Conservation (phyloP, 2,113 vertebrate genomes). For the Apteryx mantelli region DNA sequence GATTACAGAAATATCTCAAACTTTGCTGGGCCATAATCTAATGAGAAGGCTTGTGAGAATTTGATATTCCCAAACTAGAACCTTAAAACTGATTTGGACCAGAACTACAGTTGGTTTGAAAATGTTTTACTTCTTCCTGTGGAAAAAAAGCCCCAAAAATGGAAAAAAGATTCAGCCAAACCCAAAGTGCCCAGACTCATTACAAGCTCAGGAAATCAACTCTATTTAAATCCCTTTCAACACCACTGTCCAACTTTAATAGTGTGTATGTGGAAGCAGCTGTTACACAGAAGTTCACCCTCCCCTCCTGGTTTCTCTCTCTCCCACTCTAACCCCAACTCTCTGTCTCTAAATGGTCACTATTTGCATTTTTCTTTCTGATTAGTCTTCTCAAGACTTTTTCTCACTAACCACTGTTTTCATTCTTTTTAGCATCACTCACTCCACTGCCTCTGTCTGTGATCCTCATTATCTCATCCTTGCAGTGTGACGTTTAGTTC, state of each 20-base stretch:
- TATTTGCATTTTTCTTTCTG: background rate
- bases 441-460: background rate
- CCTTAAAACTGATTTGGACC: constrained; percentile 49
- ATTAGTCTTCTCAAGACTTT: background rate
- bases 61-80: constrained; percentile 63
- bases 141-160: background rate
- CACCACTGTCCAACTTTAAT: constrained; percentile 43
- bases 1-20: constrained; percentile 54
- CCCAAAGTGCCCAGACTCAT: constrained; percentile 55
- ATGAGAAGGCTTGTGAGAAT: constrained; percentile 55
- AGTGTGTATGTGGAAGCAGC: constrained; percentile 1
- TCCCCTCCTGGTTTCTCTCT: background rate
- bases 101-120: constrained; percentile 21
- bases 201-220: constrained; percentile 63
- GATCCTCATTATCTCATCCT: fast-evolving
- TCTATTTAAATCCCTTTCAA: constrained; percentile 60
- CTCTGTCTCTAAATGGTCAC: background rate
- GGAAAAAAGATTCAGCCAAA: constrained; percentile 56
- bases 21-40: constrained; percentile 27
- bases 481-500: background rate
- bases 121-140: constrained; percentile 54
- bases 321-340: background rate
- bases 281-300: background rate
- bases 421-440: background rate
- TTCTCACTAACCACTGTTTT: background rate